These are phyloP conservation scores for Glareola pratincola DNA, from an alignment of 2,113 vertebrate species.

Conservation along the genomic window DNA sequence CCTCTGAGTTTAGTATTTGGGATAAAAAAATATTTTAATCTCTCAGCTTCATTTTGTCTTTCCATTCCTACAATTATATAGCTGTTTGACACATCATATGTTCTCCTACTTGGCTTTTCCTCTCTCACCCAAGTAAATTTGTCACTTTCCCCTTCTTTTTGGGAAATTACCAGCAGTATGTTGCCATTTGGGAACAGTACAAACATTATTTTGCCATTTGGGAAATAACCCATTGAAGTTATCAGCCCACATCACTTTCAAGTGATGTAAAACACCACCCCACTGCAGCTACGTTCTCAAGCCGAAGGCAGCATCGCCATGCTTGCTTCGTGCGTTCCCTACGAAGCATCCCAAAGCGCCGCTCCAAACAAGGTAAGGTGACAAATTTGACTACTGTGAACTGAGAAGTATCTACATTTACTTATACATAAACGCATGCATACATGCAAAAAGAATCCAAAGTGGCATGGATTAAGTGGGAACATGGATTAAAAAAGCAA, in stretches of 20 bases:
- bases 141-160: background rate
- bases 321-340: background rate
- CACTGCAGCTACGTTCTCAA: background rate
- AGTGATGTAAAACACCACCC: background rate
- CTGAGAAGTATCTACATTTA: background rate
- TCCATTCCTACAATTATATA: background rate
- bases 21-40: background rate
- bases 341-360: background rate
- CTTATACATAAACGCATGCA: background rate
- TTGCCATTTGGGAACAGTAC: background rate
- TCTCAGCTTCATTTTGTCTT: background rate
- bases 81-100: background rate
- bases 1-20: background rate
- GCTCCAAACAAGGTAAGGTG: background rate
- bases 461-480: background rate
- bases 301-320: accelerated
- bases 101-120: background rate
- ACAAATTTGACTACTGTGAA: background rate
- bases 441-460: background rate
- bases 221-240: background rate
- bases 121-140: background rate
- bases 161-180: background rate
- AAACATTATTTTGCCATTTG: background rate
- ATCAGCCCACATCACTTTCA: background rate
- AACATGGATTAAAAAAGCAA: background rate